phyloP scores from a whole-genome alignment of 2,113 vertebrate genomes.

The Ariopsis seemanni region DNA sequence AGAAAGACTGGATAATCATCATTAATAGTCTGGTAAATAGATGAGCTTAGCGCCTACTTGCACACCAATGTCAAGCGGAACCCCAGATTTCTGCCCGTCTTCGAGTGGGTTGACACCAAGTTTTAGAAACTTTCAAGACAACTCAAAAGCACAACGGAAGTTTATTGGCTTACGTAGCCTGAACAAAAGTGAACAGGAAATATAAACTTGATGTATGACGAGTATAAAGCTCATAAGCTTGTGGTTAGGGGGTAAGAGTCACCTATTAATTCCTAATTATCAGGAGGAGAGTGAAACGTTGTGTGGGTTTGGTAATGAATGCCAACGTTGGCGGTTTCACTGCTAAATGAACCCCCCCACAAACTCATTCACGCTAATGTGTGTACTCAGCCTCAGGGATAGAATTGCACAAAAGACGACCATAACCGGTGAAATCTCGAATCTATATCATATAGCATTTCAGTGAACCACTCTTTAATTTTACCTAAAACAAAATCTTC shows the following conservation, averaged over 20 bases:
- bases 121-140: background rate
- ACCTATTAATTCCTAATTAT: conserved; percentile 39
- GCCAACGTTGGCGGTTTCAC: conserved; percentile 21
- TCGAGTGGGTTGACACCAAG: background rate
- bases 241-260: conserved; percentile 13
- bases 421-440: background rate
- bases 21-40: conserved; percentile 63
- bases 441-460: background rate
- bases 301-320: conserved; percentile 43
- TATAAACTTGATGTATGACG: conserved; percentile 31
- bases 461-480: background rate
- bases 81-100: background rate
- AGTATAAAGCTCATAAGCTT: conserved; percentile 9
- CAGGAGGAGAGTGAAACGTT: background rate
- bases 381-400: conserved; percentile 6
- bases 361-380: background rate
- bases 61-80: conserved; percentile 45
- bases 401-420: background rate
- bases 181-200: conserved; percentile 16
- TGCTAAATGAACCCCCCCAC: conserved; percentile 9
- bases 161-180: conserved; percentile 22
- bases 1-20: conserved; percentile 50
- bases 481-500: background rate
- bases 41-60: conserved; percentile 49
- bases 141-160: background rate